Evolutionary conservation across 2,113 vertebrate genomes (phyloP), one percentile per base, ranked within the genome.

Genomic region (Scartelaos histophorus): DNA sequence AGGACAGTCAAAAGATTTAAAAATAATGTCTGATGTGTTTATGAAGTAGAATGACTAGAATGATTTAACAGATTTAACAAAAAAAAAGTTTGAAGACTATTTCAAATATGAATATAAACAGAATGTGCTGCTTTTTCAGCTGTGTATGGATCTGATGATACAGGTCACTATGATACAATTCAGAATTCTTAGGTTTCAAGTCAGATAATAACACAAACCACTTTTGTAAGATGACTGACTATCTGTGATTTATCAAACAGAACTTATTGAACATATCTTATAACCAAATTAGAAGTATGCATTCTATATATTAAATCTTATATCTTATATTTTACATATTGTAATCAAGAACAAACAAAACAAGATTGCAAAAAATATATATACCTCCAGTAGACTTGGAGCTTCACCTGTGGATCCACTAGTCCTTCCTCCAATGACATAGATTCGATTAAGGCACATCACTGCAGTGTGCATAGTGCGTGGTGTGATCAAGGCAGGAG

Each of bases 401-500:
- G 93, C 93, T 2, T 69, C 73, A 47, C 93, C 93, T 89, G 91
- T 94, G 80, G 95, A 83, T 67, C 96, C 97, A 68, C 79, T 92
- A 5, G 95, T 95, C 80, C 97, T 96, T 24, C 98, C 98, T 34
- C 97, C 97, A 38, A 99, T 96, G 19, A 98, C 95, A 80, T 96
- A 99, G 22, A 99, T 82, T 62, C 94, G 91, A 46, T 95, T 92
- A 75, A 97, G 89, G 21, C 95, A 94, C 74, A 93, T 92, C 49
- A 98, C 93, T 19, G 95, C 96, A 1, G 95, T 89, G 79, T 99
- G 98, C 95, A 97, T 98, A 82, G 96, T 98, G 82, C 98, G 95
- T 1, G 97, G 94, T 29, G 94, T 94, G 70, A 91, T 93, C 98
- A 99, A 98, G 35, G 92, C 77, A 0, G 95, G 94, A n/a, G 90